These are phyloP conservation scores for Yponomeuta evonymella DNA, from an alignment of 2,888 invertebrate species.

Conservation along the genomic window DNA sequence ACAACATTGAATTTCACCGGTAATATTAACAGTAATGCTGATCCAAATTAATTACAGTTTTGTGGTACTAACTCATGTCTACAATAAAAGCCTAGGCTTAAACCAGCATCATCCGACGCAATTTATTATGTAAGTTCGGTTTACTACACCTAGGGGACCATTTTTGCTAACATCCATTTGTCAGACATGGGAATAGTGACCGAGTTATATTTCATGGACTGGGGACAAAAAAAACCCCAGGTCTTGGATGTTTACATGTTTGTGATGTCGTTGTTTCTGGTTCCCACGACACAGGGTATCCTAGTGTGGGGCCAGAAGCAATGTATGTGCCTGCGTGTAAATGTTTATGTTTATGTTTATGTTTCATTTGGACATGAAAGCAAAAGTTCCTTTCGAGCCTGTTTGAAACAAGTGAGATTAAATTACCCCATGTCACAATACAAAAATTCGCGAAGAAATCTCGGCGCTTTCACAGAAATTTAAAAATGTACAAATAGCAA, in stretches of 20 bases:
- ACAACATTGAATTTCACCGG: not conserved
- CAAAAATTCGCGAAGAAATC: too few relatives aligned
- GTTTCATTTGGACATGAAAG: too few relatives aligned
- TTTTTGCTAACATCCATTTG: slow-evolving; percentile 11
- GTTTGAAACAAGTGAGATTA: too few relatives aligned
- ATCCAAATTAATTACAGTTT: slow-evolving; percentile 25
- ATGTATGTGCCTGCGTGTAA: too few relatives aligned
- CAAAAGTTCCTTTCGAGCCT: too few relatives aligned
- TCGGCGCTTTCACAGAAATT: not conserved
- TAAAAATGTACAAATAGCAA: not conserved
- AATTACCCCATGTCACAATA: too few relatives aligned
- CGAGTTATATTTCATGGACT: not conserved
- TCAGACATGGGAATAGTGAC: not conserved
- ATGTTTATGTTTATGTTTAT: too few relatives aligned
- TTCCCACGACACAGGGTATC: too few relatives aligned
- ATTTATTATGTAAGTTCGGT: slow-evolving; percentile 19
- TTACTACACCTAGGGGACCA: slow-evolving; percentile 12
- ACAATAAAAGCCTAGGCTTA: slow-evolving; percentile 10
- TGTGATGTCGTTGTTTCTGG: too few relatives aligned
- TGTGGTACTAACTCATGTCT: not conserved
- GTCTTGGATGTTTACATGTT: too few relatives aligned
- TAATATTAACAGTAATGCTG: not conserved
- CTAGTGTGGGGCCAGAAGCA: too few relatives aligned
- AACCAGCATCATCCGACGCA: slow-evolving; percentile 12
- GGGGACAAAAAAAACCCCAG: too few relatives aligned